phyloP scores from a whole-genome alignment of 2,888 invertebrate species.

The Heliconius erato region DNA sequence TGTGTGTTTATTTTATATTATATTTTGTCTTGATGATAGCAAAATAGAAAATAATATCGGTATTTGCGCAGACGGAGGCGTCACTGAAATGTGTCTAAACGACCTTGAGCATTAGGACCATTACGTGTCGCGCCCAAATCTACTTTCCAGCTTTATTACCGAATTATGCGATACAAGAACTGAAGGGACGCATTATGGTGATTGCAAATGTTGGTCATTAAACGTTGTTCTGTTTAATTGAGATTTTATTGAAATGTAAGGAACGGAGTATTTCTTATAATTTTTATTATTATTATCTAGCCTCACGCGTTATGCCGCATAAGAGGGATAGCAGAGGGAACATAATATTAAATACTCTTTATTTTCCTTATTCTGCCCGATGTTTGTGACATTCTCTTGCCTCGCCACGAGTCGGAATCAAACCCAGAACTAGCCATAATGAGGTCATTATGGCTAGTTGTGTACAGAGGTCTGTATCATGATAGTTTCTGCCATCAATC shows the following conservation, averaged over 20 bases:
- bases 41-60: constrained; percentile 6
- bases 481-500: background rate
- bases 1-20: background rate
- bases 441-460: no score
- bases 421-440: background rate
- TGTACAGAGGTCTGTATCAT: no score
- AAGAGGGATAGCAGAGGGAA: background rate
- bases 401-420: background rate
- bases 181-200: constrained; percentile 20
- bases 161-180: constrained; percentile 42
- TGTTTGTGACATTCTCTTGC: no score
- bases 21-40: constrained; percentile 11
- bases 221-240: background rate
- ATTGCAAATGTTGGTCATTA: constrained; percentile 9
- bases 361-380: no score
- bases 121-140: constrained; percentile 40
- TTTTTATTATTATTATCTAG: background rate
- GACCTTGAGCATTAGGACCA: constrained; percentile 42
- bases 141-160: constrained; percentile 35
- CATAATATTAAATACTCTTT: no score
- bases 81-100: constrained; percentile 31
- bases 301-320: background rate
- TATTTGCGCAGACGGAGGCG: constrained; percentile 24
- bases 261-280: background rate
- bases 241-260: background rate